phyloP scores from a whole-genome alignment of 1,140 invertebrate genomes.

The Hylyphantes graminicola region DNA sequence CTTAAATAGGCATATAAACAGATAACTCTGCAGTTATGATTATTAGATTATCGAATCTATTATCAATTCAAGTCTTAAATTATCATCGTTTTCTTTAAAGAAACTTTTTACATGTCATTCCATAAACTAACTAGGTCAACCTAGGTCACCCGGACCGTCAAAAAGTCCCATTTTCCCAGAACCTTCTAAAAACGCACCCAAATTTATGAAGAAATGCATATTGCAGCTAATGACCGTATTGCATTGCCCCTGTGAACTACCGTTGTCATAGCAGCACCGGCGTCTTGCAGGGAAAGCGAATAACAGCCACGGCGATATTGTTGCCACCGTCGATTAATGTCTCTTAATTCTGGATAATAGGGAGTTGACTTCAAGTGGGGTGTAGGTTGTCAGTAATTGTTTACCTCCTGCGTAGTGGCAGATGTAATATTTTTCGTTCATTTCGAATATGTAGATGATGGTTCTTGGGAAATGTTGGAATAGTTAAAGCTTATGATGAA shows the following conservation, averaged over 20 bases:
- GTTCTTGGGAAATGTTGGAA: too few relatives aligned
- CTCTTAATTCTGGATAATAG: slow-evolving; percentile 28
- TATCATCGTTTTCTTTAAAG: too few relatives aligned
- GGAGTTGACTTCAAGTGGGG: background rate
- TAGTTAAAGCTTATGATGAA: too few relatives aligned
- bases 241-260: slow-evolving; percentile 1
- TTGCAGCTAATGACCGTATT: background rate
- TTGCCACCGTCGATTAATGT: slow-evolving; percentile 27
- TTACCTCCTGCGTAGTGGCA: background rate
- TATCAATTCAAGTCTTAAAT: too few relatives aligned
- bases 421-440: background rate
- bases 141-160: too few relatives aligned
- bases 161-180: too few relatives aligned
- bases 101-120: too few relatives aligned
- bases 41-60: too few relatives aligned
- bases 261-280: slow-evolving; percentile 8
- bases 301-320: slow-evolving; percentile 41
- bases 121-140: too few relatives aligned
- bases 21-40: too few relatives aligned
- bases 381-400: background rate
- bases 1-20: too few relatives aligned
- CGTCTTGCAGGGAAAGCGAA: slow-evolving; percentile 18
- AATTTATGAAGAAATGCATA: slow-evolving; percentile 13
- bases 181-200: background rate
- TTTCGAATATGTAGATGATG: too few relatives aligned